Conservation (phyloP, 1,140 invertebrate genomes). For the Meloidogyne chitwoodi region DNA sequence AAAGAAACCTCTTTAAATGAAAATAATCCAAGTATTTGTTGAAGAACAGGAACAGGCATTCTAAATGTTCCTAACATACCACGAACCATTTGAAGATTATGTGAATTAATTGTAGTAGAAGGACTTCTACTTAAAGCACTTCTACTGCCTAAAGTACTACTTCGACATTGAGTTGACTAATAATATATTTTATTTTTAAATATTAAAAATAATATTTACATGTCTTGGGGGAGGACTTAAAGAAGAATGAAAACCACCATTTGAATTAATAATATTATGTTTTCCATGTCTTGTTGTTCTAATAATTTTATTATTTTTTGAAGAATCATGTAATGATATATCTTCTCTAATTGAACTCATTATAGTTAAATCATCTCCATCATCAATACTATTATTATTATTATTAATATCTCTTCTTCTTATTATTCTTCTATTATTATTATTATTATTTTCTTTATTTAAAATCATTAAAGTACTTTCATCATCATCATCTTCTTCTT, state of each 20-base stretch:
- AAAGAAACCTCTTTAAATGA: conserved; percentile 23
- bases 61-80: conserved; percentile 6
- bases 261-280: neutral
- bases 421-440: too few relatives aligned
- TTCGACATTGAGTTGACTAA: neutral
- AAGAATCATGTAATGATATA: neutral
- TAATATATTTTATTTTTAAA: neutral
- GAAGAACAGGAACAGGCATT: conserved; percentile 12
- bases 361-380: neutral
- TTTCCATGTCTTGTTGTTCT: neutral
- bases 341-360: neutral
- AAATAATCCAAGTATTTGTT: conserved; percentile 10
- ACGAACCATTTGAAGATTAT: neutral
- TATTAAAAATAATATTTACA: neutral
- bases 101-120: neutral
- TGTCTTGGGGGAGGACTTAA: neutral
- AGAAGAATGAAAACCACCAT: neutral
- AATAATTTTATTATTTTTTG: neutral
- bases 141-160: neutral
- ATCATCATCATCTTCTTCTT: neutral
- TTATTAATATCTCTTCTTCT: too few relatives aligned
- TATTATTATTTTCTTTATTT: neutral
- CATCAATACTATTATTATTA: neutral
- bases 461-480: neutral
- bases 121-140: neutral